Base-by-base conservation (phyloP, 2,797 vertebrate species). In the Muscicapa striata region DNA sequence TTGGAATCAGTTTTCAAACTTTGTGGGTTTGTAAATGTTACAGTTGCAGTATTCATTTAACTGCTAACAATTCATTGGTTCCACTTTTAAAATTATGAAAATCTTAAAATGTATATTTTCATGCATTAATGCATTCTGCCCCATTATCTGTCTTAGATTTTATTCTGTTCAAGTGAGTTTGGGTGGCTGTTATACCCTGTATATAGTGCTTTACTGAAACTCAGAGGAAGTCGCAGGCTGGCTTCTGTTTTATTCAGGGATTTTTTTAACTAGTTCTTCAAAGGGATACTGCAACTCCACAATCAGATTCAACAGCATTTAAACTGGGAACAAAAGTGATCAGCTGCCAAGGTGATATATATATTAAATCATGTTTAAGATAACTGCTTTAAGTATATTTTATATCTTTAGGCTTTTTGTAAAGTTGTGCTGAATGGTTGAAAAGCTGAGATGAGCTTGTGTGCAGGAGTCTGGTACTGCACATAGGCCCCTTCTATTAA, bases 241-340 rank as follows among this genome's bases (percentile, higher is more conserved):
- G 95, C 98, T 98, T 98, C 97, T 96, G 97, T 94, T 98, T 97
- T 98, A 98, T 98, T 98, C 97, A 98, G 97, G 98, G 97, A 98
- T 97, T 97, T 97, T 90, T 96, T 96, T 74, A 95, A 95, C 80
- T 93, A 85, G 90, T 57, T 97, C 87, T 95, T 57, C 78, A 96
- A 97, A 95, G 86, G 97, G 96, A 96, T 98, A 97, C 97, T 97
- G 97, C 96, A 97, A 90, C 96, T 97, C 95, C 90, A 55, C 87
- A 18, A 8, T 74, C 52, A 30, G 94, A 90, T 95, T 84, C 97
- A 83, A 97, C 97, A 97, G 83, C 87, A 0, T 64, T 95, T 94
- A 90, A 94, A 92, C 97, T 97, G 97, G 97, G 97, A 93, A 89
- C 80, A 84, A 84, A 94, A 84, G 94, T 72, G 76, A 96, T 97